These are phyloP conservation scores for Mythimna vitellina DNA, from an alignment of 2,888 invertebrate species.

Conservation along the genomic window DNA sequence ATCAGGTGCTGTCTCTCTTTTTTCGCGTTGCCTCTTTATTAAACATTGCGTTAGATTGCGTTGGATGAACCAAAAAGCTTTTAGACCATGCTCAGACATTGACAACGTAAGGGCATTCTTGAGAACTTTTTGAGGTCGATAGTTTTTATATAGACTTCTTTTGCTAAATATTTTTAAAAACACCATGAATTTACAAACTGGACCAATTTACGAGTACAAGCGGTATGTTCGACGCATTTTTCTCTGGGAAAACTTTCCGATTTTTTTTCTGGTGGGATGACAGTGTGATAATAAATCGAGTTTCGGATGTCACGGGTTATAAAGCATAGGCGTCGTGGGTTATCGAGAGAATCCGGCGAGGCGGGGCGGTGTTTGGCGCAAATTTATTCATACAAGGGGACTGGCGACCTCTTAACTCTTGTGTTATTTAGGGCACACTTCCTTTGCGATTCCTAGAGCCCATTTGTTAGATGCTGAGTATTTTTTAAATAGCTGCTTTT, in stretches of 20 bases:
- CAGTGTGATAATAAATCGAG: slow-evolving; percentile 88
- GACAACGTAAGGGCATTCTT: too few species aligned
- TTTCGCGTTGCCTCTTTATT: too few species aligned
- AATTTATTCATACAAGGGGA: slow-evolving; percentile 88
- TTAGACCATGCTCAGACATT: too few species aligned
- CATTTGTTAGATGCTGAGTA: slow-evolving; percentile 68
- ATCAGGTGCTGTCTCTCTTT: too few species aligned
- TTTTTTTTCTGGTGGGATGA: slow-evolving; percentile 77
- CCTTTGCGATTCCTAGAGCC: slow-evolving; percentile 70
- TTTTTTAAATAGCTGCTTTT: slow-evolving; percentile 60
- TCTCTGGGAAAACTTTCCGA: slow-evolving; percentile 64
- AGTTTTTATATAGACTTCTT: neutral
- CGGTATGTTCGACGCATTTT: slow-evolving; percentile 41
- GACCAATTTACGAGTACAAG: slow-evolving; percentile 24
- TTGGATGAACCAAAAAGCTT: too few species aligned
- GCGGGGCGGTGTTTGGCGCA: slow-evolving; percentile 75
- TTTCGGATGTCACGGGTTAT: slow-evolving; percentile 90
- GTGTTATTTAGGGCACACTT: slow-evolving; percentile 88
- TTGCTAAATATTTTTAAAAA: neutral
- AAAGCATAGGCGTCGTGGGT: slow-evolving; percentile 89
- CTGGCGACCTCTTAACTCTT: slow-evolving; percentile 83
- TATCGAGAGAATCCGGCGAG: slow-evolving; percentile 88
- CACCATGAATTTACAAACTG: slow-evolving; percentile 18
- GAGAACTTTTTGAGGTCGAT: too few species aligned
- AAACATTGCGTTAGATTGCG: too few species aligned